These are phyloP conservation scores for Cochlearius cochlearius DNA, from an alignment of 2,113 vertebrate species.

Conservation along the genomic window DNA sequence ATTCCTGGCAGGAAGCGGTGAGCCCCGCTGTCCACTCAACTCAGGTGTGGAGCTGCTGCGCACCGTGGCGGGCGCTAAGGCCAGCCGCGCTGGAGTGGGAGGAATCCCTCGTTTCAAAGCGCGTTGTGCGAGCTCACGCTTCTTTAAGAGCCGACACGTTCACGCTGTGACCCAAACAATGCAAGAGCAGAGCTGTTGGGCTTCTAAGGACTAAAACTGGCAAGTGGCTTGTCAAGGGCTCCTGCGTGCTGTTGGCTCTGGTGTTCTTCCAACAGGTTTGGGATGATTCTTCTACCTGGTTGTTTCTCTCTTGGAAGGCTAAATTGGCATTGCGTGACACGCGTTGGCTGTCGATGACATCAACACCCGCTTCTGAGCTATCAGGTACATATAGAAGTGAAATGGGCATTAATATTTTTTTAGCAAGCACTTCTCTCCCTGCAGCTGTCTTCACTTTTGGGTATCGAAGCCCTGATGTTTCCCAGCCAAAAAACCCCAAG, in stretches of 20 bases:
- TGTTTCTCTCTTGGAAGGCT: not conserved
- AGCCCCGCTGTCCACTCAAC: not conserved
- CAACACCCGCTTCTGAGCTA: not conserved
- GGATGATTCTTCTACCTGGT: not conserved
- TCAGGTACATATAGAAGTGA: not conserved
- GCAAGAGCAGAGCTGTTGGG: not conserved
- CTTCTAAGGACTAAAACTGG: not conserved
- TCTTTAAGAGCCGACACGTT: not conserved
- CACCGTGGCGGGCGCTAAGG: accelerated
- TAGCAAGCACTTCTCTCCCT: not conserved
- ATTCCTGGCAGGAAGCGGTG: accelerated
- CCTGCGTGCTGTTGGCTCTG: not conserved
- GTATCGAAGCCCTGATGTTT: not conserved
- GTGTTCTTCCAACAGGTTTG: not conserved
- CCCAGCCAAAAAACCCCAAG: not conserved
- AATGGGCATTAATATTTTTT: not conserved
- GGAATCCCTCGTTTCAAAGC: not conserved
- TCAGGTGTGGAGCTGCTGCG: not conserved
- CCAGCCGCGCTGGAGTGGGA: not conserved
- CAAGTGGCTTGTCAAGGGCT: not conserved
- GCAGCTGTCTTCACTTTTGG: not conserved
- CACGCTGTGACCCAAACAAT: not conserved
- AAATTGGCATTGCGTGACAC: not conserved
- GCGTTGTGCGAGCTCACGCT: not conserved
- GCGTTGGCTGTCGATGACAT: not conserved